phyloP scores from a whole-genome alignment of 30 jellyfish, hydroid and myxozoan genomes.

The Pelagia noctiluca region DNA sequence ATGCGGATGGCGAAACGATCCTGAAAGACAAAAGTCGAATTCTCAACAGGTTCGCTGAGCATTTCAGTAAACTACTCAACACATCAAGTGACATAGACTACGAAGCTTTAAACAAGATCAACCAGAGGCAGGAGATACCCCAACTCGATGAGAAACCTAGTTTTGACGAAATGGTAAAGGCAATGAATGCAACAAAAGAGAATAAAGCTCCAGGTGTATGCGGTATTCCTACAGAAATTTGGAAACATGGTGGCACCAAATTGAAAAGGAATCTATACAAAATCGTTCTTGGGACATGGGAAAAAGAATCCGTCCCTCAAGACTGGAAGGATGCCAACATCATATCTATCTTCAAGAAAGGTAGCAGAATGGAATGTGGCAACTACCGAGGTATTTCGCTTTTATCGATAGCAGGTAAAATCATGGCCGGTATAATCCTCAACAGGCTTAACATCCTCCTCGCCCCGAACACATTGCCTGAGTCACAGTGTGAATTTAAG shows the following conservation, averaged over 20 bases:
- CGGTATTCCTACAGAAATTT: conserved; percentile 3
- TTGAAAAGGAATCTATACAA: neutral
- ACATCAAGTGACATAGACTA: neutral
- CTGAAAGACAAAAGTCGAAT: neutral
- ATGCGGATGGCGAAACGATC: neutral
- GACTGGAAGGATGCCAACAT: conserved; percentile 30
- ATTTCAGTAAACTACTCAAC: neutral
- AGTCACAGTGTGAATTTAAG: conserved; percentile 13
- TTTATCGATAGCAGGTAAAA: conserved; percentile 15
- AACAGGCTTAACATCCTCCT: neutral
- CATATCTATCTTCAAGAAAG: conserved; percentile 14
- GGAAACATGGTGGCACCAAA: neutral
- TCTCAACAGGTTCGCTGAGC: neutral
- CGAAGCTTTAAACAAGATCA: neutral
- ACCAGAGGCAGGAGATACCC: neutral
- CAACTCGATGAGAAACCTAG: neutral
- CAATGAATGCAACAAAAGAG: neutral
- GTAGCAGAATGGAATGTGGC: conserved; percentile 18
- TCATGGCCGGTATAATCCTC: conserved; percentile 17
- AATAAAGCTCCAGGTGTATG: neutral
- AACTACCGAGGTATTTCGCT: conserved; percentile 18
- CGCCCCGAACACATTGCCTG: conserved; percentile 29
- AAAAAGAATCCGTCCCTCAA: neutral
- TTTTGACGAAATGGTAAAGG: neutral
- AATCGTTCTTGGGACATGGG: neutral